Evolutionary conservation across 1,140 invertebrate genomes (phyloP).

Genomic region (Phocides pigmalion): DNA sequence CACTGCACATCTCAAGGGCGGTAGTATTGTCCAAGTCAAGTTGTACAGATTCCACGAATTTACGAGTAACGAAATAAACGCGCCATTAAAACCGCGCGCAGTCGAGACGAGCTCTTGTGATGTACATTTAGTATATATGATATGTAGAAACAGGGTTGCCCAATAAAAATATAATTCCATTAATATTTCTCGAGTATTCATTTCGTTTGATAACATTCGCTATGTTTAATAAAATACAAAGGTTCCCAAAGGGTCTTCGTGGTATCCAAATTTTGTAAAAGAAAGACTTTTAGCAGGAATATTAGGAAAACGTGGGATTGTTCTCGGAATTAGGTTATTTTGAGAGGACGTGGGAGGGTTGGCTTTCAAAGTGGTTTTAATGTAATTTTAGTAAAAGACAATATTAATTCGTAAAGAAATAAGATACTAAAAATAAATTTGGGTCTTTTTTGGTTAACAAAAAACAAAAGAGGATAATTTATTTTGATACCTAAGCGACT

Average conservation of each 20-base stretch:
- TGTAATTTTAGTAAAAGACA: slow-evolving; percentile 29
- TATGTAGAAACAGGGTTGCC: neutral
- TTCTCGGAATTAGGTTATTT: neutral
- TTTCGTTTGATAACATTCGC: slow-evolving; percentile 15
- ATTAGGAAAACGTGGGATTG: slow-evolving; percentile 23
- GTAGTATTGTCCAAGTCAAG: too few relatives aligned
- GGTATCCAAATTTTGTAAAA: slow-evolving; percentile 26
- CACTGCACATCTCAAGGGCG: too few relatives aligned
- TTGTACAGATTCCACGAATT: too few relatives aligned
- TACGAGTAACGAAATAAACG: too few relatives aligned
- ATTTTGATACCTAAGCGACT: too few relatives aligned
- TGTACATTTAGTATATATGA: neutral
- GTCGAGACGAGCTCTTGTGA: neutral
- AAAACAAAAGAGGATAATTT: too few relatives aligned
- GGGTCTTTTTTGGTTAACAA: too few relatives aligned
- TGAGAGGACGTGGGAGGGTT: slow-evolving; percentile 4
- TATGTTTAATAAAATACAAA: slow-evolving; percentile 15
- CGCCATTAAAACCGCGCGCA: neutral
- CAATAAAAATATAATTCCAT: slow-evolving; percentile 24
- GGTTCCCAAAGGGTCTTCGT: slow-evolving; percentile 6
- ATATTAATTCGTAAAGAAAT: neutral
- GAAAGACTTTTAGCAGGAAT: slow-evolving; percentile 10
- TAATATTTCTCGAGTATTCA: slow-evolving; percentile 24
- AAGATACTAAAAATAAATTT: neutral
- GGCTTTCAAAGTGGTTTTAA: neutral